Conservation (phyloP, 2,888 invertebrate species). For the Heliothis peltigera region DNA sequence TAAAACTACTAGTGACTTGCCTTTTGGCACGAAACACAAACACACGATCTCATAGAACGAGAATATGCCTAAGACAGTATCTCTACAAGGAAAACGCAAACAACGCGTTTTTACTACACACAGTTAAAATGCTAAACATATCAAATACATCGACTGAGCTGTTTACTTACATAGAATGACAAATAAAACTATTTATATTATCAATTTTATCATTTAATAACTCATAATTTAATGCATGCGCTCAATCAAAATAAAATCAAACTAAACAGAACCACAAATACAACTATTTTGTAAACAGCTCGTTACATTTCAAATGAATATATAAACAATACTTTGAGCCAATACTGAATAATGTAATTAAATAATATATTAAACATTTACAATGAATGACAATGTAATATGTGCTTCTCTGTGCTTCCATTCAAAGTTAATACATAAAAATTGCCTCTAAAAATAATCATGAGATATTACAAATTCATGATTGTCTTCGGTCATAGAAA, state of each 20-base stretch:
- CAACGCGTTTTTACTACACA: constrained; percentile 25
- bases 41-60: constrained; percentile 6
- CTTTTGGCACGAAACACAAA: constrained; percentile 17
- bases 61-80: constrained; percentile 16
- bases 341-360: constrained; percentile 79
- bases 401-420: constrained; percentile 50
- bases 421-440: constrained; percentile 61
- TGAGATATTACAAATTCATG: constrained; percentile 57
- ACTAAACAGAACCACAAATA: constrained; percentile 45
- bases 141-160: constrained; percentile 53
- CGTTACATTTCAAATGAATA: constrained; percentile 54
- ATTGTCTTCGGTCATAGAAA: constrained; percentile 42
- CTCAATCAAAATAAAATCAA: constrained; percentile 54
- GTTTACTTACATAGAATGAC: constrained; percentile 47
- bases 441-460: constrained; percentile 64
- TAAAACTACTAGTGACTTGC: constrained; percentile 10
- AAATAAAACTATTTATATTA: constrained; percentile 57
- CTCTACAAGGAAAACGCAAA: constrained; percentile 14
- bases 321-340: constrained; percentile 84
- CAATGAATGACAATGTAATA: constrained; percentile 42
- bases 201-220: constrained; percentile 55
- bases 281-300: constrained; percentile 58
- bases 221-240: constrained; percentile 56
- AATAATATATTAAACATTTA: constrained; percentile 46
- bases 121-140: constrained; percentile 54